A percentile compares a stretch with the other conserved stretches of the same genome.
Conservation (phyloP, 2,888 invertebrate genomes). For the Lasius platythorax region DNA sequence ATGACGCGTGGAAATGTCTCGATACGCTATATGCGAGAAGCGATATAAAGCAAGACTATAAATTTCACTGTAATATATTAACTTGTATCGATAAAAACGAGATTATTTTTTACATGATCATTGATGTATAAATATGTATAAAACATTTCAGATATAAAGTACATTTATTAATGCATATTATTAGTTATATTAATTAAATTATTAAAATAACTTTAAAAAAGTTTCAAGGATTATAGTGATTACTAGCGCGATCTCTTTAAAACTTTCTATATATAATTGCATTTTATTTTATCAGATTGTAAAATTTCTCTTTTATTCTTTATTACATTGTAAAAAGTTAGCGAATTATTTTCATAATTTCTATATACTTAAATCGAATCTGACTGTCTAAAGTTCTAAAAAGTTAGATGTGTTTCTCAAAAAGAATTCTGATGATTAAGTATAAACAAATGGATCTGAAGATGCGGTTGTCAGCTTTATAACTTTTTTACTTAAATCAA, state of each 20-base stretch:
- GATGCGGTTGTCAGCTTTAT: background rate
- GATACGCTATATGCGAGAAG: background rate
- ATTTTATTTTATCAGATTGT: background rate
- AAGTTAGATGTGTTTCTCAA: background rate
- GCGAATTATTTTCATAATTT: background rate
- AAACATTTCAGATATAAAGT: background rate
- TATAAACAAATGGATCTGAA: background rate
- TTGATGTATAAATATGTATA: background rate
- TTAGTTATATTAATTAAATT: background rate
- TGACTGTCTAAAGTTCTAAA: background rate
- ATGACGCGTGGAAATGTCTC: constrained; percentile 47
- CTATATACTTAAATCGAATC: background rate
- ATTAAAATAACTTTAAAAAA: background rate
- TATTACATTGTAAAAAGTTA: background rate
- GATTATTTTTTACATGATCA: background rate
- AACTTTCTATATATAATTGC: background rate
- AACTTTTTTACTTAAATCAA: background rate
- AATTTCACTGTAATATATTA: background rate
- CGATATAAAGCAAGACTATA: constrained; percentile 2
- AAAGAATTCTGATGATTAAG: background rate
- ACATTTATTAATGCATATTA: background rate
- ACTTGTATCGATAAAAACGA: constrained; percentile 17
- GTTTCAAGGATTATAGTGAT: background rate
- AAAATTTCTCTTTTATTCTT: background rate
- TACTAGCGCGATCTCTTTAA: background rate